Conservation (phyloP, 2,113 vertebrate genomes). For the Tenrec ecaudatus region DNA sequence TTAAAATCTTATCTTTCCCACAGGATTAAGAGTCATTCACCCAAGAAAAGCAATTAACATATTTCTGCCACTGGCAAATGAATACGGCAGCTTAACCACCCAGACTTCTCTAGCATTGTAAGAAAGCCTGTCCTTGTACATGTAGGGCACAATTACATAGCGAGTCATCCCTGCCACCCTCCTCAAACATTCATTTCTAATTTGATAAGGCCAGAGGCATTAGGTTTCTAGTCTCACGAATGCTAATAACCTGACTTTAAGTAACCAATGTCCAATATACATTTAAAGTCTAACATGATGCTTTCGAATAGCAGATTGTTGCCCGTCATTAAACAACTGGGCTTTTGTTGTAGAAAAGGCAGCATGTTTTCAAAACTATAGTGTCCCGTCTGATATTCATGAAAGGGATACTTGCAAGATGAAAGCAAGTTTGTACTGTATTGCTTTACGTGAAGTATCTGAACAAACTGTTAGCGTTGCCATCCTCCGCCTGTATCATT, state of each 20-base stretch:
- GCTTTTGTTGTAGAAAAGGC: slow-evolving; percentile 34
- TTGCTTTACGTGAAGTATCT: slow-evolving; percentile 13
- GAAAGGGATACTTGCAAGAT: not conserved
- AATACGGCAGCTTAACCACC: slow-evolving; percentile 67
- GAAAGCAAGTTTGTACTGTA: not conserved
- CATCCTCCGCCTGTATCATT: slow-evolving; percentile 8
- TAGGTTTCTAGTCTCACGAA: not conserved
- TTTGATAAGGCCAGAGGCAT: slow-evolving; percentile 24
- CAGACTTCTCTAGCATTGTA: slow-evolving; percentile 50
- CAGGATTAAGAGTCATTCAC: slow-evolving; percentile 71
- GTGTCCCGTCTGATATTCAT: not conserved
- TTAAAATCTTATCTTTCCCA: slow-evolving; percentile 75
- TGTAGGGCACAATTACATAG: slow-evolving; percentile 24
- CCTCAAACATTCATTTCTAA: slow-evolving; percentile 56
- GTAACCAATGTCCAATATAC: not conserved
- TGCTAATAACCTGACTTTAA: not conserved
- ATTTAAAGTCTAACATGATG: slow-evolving; percentile 44
- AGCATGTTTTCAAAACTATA: slow-evolving; percentile 20
- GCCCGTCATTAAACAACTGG: not conserved
- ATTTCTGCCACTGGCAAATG: slow-evolving; percentile 78
- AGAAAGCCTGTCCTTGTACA: not conserved
- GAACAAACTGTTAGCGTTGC: not conserved
- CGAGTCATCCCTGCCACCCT: not conserved
- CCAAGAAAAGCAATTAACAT: slow-evolving; percentile 76
- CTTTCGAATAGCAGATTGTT: not conserved